Conservation (phyloP, 2,797 vertebrate species). For the Schizopygopsis malacanthus region DNA sequence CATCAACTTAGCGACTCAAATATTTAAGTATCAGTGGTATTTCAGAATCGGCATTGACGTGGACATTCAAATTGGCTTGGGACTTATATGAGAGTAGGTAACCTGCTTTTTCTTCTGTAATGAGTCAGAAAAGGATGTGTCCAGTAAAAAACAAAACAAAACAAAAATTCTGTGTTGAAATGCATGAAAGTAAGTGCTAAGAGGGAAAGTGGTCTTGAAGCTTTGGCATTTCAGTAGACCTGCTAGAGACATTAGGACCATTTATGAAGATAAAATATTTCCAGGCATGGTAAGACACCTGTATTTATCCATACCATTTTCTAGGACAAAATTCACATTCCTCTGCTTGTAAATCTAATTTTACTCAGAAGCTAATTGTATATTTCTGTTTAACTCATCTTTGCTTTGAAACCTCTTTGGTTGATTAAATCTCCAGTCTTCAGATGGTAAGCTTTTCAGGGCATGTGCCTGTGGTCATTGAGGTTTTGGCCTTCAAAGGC, state of each 20-base stretch:
- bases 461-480: slow-evolving; percentile 73
- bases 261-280: not conserved
- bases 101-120: slow-evolving; percentile 45
- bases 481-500: slow-evolving; percentile 77
- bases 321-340: slow-evolving; percentile 15
- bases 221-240: not conserved
- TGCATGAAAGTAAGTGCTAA: not conserved
- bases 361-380: slow-evolving; percentile 35
- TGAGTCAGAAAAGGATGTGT: not conserved
- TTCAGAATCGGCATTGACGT: slow-evolving; percentile 56
- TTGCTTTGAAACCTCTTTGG: slow-evolving; percentile 42
- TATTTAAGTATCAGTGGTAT: slow-evolving; percentile 69
- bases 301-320: slow-evolving; percentile 23
- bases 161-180: no score
- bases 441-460: slow-evolving; percentile 65
- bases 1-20: slow-evolving; percentile 71
- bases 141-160: slow-evolving; percentile 12
- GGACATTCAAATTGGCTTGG: slow-evolving; percentile 55
- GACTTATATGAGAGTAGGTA: slow-evolving; percentile 66
- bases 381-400: slow-evolving; percentile 43
- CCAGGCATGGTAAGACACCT: not conserved
- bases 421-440: slow-evolving; percentile 56
- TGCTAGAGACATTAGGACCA: slow-evolving; percentile 27
- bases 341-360: not conserved
- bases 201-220: not conserved